Conservation (phyloP, 2,113 vertebrate species). For the Butastur rufipennis region DNA sequence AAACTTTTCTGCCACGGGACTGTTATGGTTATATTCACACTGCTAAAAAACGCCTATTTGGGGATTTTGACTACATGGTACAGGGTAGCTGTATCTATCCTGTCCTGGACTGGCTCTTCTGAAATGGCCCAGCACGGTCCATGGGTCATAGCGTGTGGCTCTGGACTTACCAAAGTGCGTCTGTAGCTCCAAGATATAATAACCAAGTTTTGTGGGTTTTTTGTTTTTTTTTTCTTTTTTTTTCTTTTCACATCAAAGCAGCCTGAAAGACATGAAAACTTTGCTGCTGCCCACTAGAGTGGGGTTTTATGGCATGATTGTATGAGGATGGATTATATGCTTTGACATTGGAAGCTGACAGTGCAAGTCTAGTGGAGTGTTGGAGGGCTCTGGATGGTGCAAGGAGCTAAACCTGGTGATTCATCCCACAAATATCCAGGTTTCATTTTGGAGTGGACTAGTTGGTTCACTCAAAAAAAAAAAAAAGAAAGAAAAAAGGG, state of each 20-base stretch:
- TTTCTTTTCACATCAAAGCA: not conserved
- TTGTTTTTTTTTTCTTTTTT: too few species aligned
- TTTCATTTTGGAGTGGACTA: not conserved
- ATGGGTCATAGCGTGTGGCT: not conserved
- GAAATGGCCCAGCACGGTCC: not conserved
- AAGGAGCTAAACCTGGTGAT: not conserved
- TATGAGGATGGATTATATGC: not conserved
- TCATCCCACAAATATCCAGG: not conserved
- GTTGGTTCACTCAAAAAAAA: not conserved
- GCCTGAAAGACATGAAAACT: not conserved
- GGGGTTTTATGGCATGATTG: not conserved
- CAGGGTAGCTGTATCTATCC: not conserved
- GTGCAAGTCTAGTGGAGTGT: not conserved
- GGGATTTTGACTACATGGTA: not conserved
- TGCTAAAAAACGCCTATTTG: not conserved
- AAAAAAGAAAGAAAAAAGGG: too few species aligned
- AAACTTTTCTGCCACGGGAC: not conserved
- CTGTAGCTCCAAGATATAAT: not conserved
- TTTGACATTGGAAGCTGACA: not conserved
- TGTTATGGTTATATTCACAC: not conserved
- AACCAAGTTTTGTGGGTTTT: not conserved
- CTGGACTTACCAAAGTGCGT: not conserved
- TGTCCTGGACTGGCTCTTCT: not conserved
- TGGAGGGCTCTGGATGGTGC: not conserved
- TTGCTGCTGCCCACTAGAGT: not conserved